Percentiles rank a stretch among this genome's conserved stretches.
phyloP scores from a whole-genome alignment of 2,113 vertebrate genomes.

The Sphaerodactylus townsendi region DNA sequence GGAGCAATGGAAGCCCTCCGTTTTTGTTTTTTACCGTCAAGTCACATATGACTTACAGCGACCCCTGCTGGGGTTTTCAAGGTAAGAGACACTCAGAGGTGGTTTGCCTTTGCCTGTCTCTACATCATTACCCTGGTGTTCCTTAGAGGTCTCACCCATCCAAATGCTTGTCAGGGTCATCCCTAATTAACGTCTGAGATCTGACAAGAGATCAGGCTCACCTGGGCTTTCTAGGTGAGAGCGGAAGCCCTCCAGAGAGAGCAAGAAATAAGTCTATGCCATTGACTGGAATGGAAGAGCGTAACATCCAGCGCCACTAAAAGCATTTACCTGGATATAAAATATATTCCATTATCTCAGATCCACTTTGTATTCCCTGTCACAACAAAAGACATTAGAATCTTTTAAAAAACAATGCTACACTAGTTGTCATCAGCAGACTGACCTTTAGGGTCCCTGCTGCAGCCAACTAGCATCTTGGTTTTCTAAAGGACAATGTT shows the following conservation, averaged over 20 bases:
- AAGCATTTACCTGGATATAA: neutral
- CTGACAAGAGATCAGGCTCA: too few relatives aligned
- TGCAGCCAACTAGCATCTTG: constrained; percentile 6
- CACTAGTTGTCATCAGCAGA: neutral
- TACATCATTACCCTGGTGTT: too few relatives aligned
- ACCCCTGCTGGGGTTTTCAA: too few relatives aligned
- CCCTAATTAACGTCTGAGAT: too few relatives aligned
- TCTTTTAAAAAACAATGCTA: fast-evolving
- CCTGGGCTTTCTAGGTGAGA: neutral
- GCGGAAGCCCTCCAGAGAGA: neutral
- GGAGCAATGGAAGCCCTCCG: neutral
- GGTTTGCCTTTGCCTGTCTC: too few relatives aligned
- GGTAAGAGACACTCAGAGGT: too few relatives aligned
- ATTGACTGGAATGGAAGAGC: neutral
- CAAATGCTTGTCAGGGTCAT: too few relatives aligned
- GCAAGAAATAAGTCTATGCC: neutral
- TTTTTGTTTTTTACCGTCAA: too few relatives aligned
- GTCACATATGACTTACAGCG: too few relatives aligned
- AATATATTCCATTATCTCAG: neutral
- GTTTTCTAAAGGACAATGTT: constrained; percentile 44
- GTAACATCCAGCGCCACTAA: neutral
- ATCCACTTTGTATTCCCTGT: constrained; percentile 3
- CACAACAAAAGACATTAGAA: constrained; percentile 23
- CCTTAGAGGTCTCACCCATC: too few relatives aligned
- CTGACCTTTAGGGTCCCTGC: constrained; percentile 41